Base-by-base conservation (phyloP, 1,140 invertebrate genomes). In the Caenorhabditis latens region DNA sequence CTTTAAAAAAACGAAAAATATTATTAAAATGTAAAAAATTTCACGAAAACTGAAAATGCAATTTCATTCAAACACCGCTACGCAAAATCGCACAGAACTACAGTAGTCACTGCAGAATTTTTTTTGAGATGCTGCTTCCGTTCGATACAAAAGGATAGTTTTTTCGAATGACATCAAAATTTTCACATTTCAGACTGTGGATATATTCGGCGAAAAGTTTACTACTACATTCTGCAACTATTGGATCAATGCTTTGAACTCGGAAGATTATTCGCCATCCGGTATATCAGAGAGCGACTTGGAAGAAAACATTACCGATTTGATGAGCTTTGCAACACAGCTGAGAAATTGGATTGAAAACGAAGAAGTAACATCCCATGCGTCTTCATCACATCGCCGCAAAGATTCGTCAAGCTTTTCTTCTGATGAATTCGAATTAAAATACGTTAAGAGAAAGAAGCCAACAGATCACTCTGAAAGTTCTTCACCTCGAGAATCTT, bases 131-230 rank as follows among this genome's bases (percentile, higher is more conserved):
- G 14, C 4, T 50, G 50, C 8, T 11, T 16, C 50, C 8, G 50
- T 50, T 50, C 50, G 9, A 50, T 9, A 58, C 13, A 58, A 58
- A 58, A 58, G 8, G 8, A 9, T 14, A 32, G 58, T 63, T 32
- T 32, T 24, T 63, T 63, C 61, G 14, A 63, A 63, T 63, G 21
- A 8, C 21, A 40, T 63, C 24, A 32, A 7, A 32, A 4, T 11
- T 19, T 63, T 32, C 13, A 2, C 11, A 32, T 79, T 79, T 14
- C 71, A 79, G 71, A 79, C 71, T 32, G 71, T 79, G 40, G 71
- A 79, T n/a, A 79, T 79, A 13, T 79, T 79, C 46, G 71, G 71
- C 13, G 71, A 79, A 24, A 79, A 79, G 14, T 79, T 79, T n/a
- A 53, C 71, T 5, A 21, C 14, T 5, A 79, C 46, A 14, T 79